Percentiles rank a stretch among this genome's conserved stretches.
phyloP scores from a whole-genome alignment of 2,113 vertebrate genomes.

The Salvelinus namaycush region DNA sequence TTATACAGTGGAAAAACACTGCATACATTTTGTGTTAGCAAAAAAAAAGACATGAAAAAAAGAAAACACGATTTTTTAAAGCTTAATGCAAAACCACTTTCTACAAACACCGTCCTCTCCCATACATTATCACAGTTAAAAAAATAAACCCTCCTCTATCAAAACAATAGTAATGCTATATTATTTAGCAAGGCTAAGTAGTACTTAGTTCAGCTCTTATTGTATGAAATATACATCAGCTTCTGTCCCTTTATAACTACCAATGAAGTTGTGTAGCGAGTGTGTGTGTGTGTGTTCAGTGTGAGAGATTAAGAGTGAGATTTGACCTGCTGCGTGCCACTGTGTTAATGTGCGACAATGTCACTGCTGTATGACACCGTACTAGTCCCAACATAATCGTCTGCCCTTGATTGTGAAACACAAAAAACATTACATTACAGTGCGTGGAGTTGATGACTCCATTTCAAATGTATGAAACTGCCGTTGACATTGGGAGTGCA shows the following conservation, averaged over 20 bases:
- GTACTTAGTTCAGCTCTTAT: conserved; percentile 74
- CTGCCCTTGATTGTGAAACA: conserved; percentile 45
- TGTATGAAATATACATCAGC: conserved; percentile 72
- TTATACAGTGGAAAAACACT: conserved; percentile 46
- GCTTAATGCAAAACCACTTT: conserved; percentile 75
- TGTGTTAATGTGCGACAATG: conserved; percentile 22
- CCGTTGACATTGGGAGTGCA: conserved; percentile 38
- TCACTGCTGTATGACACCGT: conserved; percentile 29
- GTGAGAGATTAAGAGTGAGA: conserved; percentile 49
- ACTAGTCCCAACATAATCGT: background rate
- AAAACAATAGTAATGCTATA: conserved; percentile 77
- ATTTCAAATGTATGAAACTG: conserved; percentile 53
- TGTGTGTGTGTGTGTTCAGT: conserved; percentile 47
- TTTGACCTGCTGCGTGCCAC: background rate
- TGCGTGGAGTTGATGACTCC: conserved; percentile 58
- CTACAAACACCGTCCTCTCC: conserved; percentile 73
- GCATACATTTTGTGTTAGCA: conserved; percentile 52
- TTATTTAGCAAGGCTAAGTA: conserved; percentile 75
- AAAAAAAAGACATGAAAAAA: conserved; percentile 48
- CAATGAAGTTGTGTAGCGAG: conserved; percentile 37
- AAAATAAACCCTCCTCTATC: conserved; percentile 80
- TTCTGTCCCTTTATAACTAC: conserved; percentile 65
- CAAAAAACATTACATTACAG: conserved; percentile 44
- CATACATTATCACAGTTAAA: conserved; percentile 82
- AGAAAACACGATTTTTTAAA: conserved; percentile 47